Evolutionary conservation across 2,113 vertebrate species (phyloP), one percentile per base, ranked within the genome.

Genomic region (Actinemys pallida): DNA sequence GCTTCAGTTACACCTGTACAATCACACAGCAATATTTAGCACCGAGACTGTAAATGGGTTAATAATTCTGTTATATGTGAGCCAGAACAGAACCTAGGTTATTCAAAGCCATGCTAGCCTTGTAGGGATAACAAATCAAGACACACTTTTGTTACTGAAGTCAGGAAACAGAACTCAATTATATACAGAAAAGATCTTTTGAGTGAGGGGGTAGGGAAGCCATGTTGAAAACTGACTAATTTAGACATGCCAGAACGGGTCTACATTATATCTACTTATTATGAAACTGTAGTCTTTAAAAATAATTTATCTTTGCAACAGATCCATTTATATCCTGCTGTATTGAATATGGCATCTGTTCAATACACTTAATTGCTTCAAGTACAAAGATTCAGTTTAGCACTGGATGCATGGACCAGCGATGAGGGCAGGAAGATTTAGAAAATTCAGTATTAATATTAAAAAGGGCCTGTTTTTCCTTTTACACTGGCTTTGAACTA

Each of bases 51-150:
- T 94, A 96, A 87, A 76, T 39, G 57, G 86, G 29, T 62, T 65
- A 95, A 91, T 94, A 94, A 94, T 85, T 86, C 92, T 87, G 89
- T 50, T 93, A 94, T 91, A 78, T 42, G 95, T 94, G 83, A 93
- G 81, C 87, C 94, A n/a, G 90, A 95, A 56, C 47, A 93, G 92
- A 95, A 89, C 1, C 24, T 35, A n/a, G 14, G 35, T 69, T 35
- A 69, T 16, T 69, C 62, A 69, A n/a, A n/a, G 59, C 12, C 59
- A 62, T 29, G 12, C 6, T 31, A 94, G 57, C 39, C 62, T 86
- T 81, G 89, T 94, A 96, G 93, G 49, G 82, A 50, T 88, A 96
- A 93, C 94, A 96, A 95, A 86, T 53, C 92, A 92, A 95, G 92
- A 88, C 29, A 25, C 83, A 81, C 54, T 81, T 87, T 84, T 96